Conservation (phyloP, 2,888 invertebrate species). For the Brachypalpus laphriformis region DNA sequence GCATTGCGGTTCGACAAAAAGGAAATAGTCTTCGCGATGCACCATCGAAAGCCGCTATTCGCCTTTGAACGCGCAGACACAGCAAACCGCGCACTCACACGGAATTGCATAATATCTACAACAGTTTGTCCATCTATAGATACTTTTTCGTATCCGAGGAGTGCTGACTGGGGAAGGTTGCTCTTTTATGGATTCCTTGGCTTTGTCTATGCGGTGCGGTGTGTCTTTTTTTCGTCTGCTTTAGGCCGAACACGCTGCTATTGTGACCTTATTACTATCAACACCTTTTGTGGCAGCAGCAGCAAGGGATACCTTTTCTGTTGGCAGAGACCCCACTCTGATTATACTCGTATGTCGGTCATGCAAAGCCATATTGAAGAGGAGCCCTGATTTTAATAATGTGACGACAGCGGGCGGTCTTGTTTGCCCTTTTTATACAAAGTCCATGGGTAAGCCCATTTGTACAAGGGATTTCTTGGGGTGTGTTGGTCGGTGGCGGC, state of each 20-base stretch:
- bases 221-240: background rate
- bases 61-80: conserved; percentile 66
- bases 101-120: conserved; percentile 60
- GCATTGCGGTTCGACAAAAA: conserved; percentile 45
- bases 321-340: background rate
- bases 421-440: background rate
- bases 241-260: background rate
- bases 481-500: background rate
- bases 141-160: background rate
- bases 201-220: conserved; percentile 24
- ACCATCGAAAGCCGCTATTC: conserved; percentile 41
- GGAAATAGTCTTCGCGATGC: conserved; percentile 47
- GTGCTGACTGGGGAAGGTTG: background rate
- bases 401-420: background rate
- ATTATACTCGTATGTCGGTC: conserved; percentile 24
- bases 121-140: conserved; percentile 27
- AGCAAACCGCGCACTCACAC: conserved; percentile 63
- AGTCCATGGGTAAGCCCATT: conserved; percentile 7
- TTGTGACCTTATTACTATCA: conserved; percentile 64
- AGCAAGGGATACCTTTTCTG: conserved; percentile 12
- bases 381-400: background rate
- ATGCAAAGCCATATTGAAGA: conserved; percentile 3
- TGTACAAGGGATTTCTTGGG: conserved; percentile 39
- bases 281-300: conserved; percentile 36
- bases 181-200: conserved; percentile 67